A percentile compares a stretch with the other conserved stretches of the same genome.
These are phyloP conservation scores for Coregonus clupeaformis DNA, from an alignment of 2,113 vertebrate genomes.

Conservation along the genomic window DNA sequence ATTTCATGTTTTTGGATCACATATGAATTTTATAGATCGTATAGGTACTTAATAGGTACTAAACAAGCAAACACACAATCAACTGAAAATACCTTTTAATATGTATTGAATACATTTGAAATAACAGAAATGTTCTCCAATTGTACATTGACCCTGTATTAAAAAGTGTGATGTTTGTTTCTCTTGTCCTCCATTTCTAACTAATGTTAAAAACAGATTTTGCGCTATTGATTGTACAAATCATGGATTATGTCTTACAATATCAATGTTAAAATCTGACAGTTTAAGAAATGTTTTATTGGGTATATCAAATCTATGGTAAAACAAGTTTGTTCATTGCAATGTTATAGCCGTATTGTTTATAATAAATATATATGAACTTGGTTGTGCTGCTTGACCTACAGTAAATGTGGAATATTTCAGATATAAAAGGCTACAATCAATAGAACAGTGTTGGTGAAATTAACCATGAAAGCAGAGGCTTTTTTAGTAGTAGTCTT, in stretches of 20 bases:
- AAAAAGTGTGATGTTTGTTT: background rate
- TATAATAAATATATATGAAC: background rate
- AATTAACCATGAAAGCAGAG: background rate
- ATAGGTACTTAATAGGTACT: no score
- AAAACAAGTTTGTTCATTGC: background rate
- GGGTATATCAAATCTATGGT: constrained; percentile 15
- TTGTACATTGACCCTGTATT: background rate
- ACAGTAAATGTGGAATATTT: background rate
- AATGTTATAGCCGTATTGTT: background rate
- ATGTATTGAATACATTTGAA: background rate
- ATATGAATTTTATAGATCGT: no score
- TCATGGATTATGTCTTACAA: background rate
- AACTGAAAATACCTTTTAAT: background rate
- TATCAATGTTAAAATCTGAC: background rate
- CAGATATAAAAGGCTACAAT: background rate
- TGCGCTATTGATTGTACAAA: constrained; percentile 29
- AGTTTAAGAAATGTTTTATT: background rate
- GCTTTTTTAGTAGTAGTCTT: background rate
- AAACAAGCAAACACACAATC: no score
- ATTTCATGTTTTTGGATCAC: no score
- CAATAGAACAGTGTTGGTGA: no score
- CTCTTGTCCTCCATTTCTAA: background rate
- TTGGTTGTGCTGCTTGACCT: background rate
- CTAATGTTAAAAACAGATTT: constrained; percentile 4
- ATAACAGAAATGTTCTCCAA: constrained; percentile 6